phyloP scores from a whole-genome alignment of 2,888 invertebrate genomes.

The Periphyllus acericola region DNA sequence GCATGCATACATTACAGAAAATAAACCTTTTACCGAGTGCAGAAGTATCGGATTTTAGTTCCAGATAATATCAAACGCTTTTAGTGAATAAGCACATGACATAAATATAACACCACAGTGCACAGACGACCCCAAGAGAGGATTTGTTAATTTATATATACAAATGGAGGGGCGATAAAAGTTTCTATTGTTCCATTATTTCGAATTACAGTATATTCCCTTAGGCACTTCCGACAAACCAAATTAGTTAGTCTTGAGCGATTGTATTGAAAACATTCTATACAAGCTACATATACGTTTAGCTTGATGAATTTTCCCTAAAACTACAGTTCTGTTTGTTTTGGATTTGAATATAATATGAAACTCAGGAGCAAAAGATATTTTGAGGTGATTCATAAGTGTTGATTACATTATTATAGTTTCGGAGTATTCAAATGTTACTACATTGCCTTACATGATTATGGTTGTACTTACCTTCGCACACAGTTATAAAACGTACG shows the following conservation, averaged over 20 bases:
- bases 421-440: too few species aligned
- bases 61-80: slow-evolving; percentile 46
- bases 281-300: background rate
- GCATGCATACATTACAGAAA: background rate
- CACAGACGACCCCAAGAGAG: slow-evolving; percentile 17
- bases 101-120: background rate
- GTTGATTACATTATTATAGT: too few species aligned
- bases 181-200: slow-evolving; percentile 39
- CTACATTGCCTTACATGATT: too few species aligned
- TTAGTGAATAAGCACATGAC: slow-evolving; percentile 33
- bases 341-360: too few species aligned
- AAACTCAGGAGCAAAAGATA: too few species aligned
- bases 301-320: background rate
- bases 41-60: slow-evolving; percentile 10
- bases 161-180: slow-evolving; percentile 15
- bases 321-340: background rate
- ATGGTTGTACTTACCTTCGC: too few species aligned
- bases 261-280: slow-evolving; percentile 12
- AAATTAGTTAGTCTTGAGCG: slow-evolving; percentile 8
- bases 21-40: background rate
- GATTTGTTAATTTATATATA: slow-evolving; percentile 32
- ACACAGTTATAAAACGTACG: too few species aligned
- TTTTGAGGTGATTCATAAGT: too few species aligned
- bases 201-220: slow-evolving; percentile 44
- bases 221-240: background rate